Evolutionary conservation across 2,113 vertebrate genomes (phyloP).

Genomic region (Sialia sialis): DNA sequence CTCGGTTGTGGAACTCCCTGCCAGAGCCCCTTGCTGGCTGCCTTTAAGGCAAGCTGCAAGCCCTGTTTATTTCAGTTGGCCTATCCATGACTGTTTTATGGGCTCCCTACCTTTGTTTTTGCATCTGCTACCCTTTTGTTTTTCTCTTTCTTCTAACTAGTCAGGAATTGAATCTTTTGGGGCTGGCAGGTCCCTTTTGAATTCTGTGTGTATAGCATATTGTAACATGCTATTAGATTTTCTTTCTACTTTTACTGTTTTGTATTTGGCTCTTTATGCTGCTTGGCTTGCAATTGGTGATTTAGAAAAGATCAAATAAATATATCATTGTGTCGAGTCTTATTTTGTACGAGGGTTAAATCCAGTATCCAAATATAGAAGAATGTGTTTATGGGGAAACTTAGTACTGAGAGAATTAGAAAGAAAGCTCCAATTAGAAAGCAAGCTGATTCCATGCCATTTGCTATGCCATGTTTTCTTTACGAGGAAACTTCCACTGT

Average conservation of each 20-base stretch:
- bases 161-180: conserved; percentile 59
- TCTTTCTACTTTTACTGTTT: conserved; percentile 41
- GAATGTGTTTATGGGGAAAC: conserved; percentile 43
- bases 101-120: conserved; percentile 71
- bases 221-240: conserved; percentile 63
- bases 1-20: conserved; percentile 35
- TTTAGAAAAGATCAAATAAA: conserved; percentile 59
- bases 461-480: conserved; percentile 48
- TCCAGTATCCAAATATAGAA: conserved; percentile 31
- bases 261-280: conserved; percentile 35
- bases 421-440: conserved; percentile 37
- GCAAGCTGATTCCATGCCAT: conserved; percentile 17
- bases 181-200: conserved; percentile 53
- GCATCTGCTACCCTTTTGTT: conserved; percentile 72
- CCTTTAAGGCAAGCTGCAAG: conserved; percentile 67
- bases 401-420: background rate
- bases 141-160: conserved; percentile 53
- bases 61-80: conserved; percentile 69
- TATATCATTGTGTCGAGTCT: conserved; percentile 43
- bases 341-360: conserved; percentile 43
- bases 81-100: conserved; percentile 69
- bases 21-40: conserved; percentile 68
- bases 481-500: conserved; percentile 34
- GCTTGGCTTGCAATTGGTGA: conserved; percentile 36
- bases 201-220: conserved; percentile 35